Evolutionary conservation across 1,140 invertebrate genomes (phyloP), one percentile per base, ranked within the genome.

Genomic region (Monomorium pharaonis): DNA sequence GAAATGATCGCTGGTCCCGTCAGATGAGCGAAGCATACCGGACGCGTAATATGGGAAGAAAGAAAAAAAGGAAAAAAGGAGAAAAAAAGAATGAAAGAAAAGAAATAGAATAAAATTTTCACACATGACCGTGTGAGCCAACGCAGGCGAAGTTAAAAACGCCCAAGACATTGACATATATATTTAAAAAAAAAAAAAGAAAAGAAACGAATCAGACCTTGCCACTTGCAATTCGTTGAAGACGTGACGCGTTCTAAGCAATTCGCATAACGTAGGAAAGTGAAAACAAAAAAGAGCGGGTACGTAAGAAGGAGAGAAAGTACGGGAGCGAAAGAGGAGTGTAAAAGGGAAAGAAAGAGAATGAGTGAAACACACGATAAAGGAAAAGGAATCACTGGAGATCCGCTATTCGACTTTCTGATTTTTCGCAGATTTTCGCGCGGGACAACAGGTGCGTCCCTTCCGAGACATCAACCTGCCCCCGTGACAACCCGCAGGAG

Each of bases 351-450:
- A 91, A 93, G 92, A 92, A 91, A 94, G 85, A 86, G 89, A 90
- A 90, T 83, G 88, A 88, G 85, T 91, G 89, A n/a, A n/a, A 91
- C 85, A 75, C 89, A 88, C 88, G 78, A 89, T 85, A 69, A 88
- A 89, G 76, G 83, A 87, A 89, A 89, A 91, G 88, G 86, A 92
- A 92, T 91, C 90, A 77, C 80, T 86, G 86, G 86, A 86, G 86
- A 92, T 91, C 81, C 86, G 87, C 85, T 87, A 89, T 89, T 92
- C 87, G 91, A 92, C 88, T 92, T 92, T 91, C 85, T 89, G 87
- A 92, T 92, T 92, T 90, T 92, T 92, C 91, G 90, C 91, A 92
- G 90, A 92, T 91, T 92, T 90, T 91, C 89, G 90, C 87, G 88
- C 88, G 87, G 88, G 85, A 91, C 88, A 90, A 88, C 76, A 91